Base-by-base conservation (phyloP, 1,140 invertebrate genomes). In the Papilio helenus region DNA sequence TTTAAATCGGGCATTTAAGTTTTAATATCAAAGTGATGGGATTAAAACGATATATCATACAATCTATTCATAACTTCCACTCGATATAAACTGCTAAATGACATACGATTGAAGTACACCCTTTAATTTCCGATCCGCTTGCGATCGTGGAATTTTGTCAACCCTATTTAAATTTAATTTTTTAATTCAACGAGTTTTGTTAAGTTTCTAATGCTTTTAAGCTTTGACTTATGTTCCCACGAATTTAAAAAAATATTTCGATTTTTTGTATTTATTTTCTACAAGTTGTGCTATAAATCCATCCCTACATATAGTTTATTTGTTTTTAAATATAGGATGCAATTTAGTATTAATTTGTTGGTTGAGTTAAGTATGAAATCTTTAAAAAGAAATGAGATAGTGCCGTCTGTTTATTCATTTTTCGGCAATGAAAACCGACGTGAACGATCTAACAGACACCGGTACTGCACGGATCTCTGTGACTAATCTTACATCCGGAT, bases 221-320 rank as follows among this genome's bases (percentile, higher is more conserved):
- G 51, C 16, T 55, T 55, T 18, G 20, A 55, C n/a, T n/a, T n/a
- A 8, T 26, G 16, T 29, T 65, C 23, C 23, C 20, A 26, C 4
- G 5, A 26, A 26, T 61, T 61, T 61, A 14, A 61, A 61, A 58
- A 26, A 18, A 16, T 34, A 8, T 16, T 29, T 65, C 3, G 12
- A 1, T 65, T 14, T 65, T 65, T 16, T 65, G 14, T 18, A 65
- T 29, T 65, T 61, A 26, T 34, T 81, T 80, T 82, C 73, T 79
- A 82, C 73, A 80, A 80, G 71, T 81, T 85, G 84, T 87, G 82
- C 84, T 87, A 77, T 81, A 82, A 83, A 80, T 83, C 82, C 82
- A 83, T 83, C 80, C 82, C 80, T 72, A 46, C 55, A 29, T 73
- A 76, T 76, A 73, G 72, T 79, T 49, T 34, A 42, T 72, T 39